phyloP scores from a whole-genome alignment of 2,797 vertebrate species.

The Sebastes miniatus region DNA sequence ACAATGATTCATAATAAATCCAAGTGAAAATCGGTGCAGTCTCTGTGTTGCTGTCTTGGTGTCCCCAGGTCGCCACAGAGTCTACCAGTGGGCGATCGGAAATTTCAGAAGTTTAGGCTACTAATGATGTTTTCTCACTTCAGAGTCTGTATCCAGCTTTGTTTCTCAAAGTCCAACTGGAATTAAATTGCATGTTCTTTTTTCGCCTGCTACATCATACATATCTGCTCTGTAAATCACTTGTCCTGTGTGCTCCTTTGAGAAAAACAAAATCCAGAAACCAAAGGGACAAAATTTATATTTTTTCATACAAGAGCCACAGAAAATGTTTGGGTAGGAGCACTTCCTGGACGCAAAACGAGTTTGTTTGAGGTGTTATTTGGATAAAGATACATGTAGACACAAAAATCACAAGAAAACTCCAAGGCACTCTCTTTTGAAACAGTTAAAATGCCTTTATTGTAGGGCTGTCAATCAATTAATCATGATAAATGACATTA shows the following conservation, averaged over 20 bases:
- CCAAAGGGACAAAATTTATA: not conserved
- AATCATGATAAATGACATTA: no score
- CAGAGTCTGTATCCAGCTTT: not conserved
- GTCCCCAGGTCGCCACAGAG: not conserved
- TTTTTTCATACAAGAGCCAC: not conserved
- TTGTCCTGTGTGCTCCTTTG: not conserved
- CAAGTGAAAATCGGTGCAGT: not conserved
- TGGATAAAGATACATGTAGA: no score
- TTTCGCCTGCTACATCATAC: not conserved
- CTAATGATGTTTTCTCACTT: not conserved
- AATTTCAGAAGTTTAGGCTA: not conserved
- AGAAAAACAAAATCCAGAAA: not conserved
- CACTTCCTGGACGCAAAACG: no score
- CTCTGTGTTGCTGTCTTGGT: not conserved
- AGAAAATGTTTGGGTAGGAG: no score
- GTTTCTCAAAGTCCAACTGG: not conserved
- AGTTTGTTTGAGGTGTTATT: no score
- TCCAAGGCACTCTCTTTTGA: no score
- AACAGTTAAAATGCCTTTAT: no score
- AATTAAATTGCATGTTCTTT: not conserved
- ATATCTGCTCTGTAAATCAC: not conserved
- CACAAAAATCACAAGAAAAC: no score
- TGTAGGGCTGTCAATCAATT: no score
- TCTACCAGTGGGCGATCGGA: not conserved
- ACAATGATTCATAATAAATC: not conserved